Evolutionary conservation across 2,888 invertebrate species (phyloP).

Genomic region (Phyto melanocephala): DNA sequence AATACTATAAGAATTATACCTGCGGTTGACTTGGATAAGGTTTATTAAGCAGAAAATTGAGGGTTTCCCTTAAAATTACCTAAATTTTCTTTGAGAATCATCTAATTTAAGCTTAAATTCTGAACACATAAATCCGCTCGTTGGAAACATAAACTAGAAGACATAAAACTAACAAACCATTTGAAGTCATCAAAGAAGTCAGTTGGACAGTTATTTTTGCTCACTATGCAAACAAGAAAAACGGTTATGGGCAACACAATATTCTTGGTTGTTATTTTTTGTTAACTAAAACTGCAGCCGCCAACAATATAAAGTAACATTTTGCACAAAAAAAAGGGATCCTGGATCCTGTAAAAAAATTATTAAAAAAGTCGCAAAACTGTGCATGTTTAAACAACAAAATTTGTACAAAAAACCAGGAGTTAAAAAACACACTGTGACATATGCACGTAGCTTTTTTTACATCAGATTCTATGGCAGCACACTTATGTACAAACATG

Average conservation of each 20-base stretch:
- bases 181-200: slow-evolving; percentile 17
- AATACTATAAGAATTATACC: too few relatives aligned
- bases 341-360: not conserved
- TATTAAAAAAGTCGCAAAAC: not conserved
- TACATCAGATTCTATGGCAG: too few relatives aligned
- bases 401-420: not conserved
- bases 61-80: too few relatives aligned
- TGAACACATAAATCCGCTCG: too few relatives aligned
- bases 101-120: too few relatives aligned
- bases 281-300: not conserved
- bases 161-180: too few relatives aligned
- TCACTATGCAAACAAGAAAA: not conserved
- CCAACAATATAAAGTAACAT: slow-evolving; percentile 25
- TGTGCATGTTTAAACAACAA: slow-evolving; percentile 40
- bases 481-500: not conserved
- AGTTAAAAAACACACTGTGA: not conserved
- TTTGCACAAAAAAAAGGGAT: not conserved
- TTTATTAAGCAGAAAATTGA: too few relatives aligned
- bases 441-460: not conserved
- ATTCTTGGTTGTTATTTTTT: not conserved
- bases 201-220: not conserved
- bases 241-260: slow-evolving; percentile 6
- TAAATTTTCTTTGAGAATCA: too few relatives aligned
- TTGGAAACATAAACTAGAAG: not conserved
- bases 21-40: too few relatives aligned